A percentile compares a stretch with the other conserved stretches of the same genome.
These are phyloP conservation scores for Anguilla japonica DNA, from an alignment of 2,113 vertebrate species.

Conservation along the genomic window DNA sequence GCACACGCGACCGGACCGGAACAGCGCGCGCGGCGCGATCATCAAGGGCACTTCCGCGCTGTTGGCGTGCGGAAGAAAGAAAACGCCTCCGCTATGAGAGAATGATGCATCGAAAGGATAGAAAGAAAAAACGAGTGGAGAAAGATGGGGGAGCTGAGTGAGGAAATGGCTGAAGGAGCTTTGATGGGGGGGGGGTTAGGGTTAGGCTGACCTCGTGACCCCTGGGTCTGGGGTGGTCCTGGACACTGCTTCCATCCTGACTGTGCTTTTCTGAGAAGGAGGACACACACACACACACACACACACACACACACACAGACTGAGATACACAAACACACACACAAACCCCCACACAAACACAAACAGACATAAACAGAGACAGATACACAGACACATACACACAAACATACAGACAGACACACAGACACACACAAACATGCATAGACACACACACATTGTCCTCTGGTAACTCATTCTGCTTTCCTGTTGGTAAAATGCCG, in stretches of 20 bases:
- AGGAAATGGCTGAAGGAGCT: neutral
- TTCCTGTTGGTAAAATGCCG: neutral
- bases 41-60: too few relatives aligned
- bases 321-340: neutral
- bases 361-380: neutral
- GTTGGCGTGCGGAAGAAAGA: too few relatives aligned
- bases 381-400: neutral
- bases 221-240: conserved; percentile 14
- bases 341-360: neutral
- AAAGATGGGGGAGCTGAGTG: neutral
- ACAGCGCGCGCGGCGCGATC: too few relatives aligned
- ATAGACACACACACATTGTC: neutral
- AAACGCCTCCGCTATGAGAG: too few relatives aligned
- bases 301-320: neutral
- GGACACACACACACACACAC: neutral
- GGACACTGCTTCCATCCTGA: neutral
- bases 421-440: neutral
- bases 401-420: neutral
- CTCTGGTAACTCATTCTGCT: neutral
- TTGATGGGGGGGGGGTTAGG: neutral
- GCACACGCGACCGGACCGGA: too few relatives aligned
- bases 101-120: neutral
- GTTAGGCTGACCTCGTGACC: neutral
- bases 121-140: neutral
- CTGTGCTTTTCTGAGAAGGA: neutral